A percentile compares a stretch with the other conserved stretches of the same genome.
phyloP scores from a whole-genome alignment of 2,888 invertebrate genomes.

The Dromius quadrimaculatus region DNA sequence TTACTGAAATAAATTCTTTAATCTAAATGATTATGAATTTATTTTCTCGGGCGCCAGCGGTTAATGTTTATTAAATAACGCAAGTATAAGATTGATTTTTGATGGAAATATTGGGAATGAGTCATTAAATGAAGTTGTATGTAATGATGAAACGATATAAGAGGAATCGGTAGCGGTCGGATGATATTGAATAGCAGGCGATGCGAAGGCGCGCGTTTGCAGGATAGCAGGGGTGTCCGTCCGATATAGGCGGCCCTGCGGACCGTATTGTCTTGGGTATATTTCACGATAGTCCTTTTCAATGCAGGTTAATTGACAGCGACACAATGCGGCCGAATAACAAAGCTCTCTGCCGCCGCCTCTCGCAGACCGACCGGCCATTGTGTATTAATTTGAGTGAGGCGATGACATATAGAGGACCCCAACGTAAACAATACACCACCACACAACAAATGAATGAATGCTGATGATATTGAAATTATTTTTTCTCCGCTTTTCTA shows the following conservation, averaged over 20 bases:
- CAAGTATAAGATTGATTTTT: no score
- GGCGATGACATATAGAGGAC: conserved; percentile 60
- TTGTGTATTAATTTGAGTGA: conserved; percentile 66
- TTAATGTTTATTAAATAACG: no score
- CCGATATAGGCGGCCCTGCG: conserved; percentile 16
- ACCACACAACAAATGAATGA: conserved; percentile 51
- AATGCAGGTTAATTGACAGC: conserved; percentile 66
- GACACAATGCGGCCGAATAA: conserved; percentile 65
- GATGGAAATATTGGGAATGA: no score
- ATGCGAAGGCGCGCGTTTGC: background rate
- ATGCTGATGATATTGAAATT: conserved; percentile 51
- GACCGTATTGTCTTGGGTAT: conserved; percentile 63
- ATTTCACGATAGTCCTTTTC: conserved; percentile 64
- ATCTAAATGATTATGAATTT: no score
- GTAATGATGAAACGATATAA: conserved; percentile 16
- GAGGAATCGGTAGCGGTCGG: conserved; percentile 6
- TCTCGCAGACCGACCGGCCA: conserved; percentile 60
- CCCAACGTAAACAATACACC: conserved; percentile 52
- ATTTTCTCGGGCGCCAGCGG: no score
- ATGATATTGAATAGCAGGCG: conserved; percentile 1
- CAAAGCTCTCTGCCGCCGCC: conserved; percentile 60
- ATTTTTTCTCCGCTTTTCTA: conserved; percentile 47
- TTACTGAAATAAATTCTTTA: no score
- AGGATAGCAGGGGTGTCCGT: conserved; percentile 12
- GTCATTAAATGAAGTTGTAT: background rate